phyloP scores from a whole-genome alignment of 2,797 vertebrate species.

The Sus cebifrons region DNA sequence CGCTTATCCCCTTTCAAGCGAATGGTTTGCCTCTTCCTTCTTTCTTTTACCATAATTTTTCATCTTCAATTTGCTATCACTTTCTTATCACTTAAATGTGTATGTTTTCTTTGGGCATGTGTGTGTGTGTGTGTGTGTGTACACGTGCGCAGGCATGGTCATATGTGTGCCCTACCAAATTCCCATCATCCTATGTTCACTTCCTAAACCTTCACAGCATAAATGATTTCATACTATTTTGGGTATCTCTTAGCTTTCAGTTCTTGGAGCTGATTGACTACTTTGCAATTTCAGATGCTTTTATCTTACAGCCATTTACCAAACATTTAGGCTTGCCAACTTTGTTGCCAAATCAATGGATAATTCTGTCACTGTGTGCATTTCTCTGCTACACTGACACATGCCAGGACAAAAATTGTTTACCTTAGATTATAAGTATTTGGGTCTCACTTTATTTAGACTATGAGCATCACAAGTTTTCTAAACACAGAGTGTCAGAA shows the following conservation, averaged over 20 bases:
- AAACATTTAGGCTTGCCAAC: slow-evolving; percentile 53
- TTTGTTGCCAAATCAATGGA: slow-evolving; percentile 59
- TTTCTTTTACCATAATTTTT: slow-evolving; percentile 24
- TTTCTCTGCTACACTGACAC: slow-evolving; percentile 2
- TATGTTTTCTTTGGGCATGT: background rate
- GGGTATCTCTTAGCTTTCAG: slow-evolving; percentile 63
- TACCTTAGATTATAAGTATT: slow-evolving; percentile 76
- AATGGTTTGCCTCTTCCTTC: slow-evolving; percentile 19
- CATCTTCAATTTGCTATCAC: background rate
- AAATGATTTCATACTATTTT: slow-evolving; percentile 75
- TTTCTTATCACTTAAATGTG: slow-evolving; percentile 39
- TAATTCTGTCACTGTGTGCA: slow-evolving; percentile 66
- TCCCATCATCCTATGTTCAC: background rate
- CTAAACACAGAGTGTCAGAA: slow-evolving; percentile 54
- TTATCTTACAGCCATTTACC: slow-evolving; percentile 71
- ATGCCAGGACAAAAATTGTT: slow-evolving; percentile 76
- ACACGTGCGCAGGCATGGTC: rapidly evolving
- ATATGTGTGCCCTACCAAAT: background rate
- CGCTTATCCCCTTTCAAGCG: background rate
- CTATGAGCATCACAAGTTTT: slow-evolving; percentile 59
- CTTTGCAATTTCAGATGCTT: slow-evolving; percentile 74
- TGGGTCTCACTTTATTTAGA: slow-evolving; percentile 75
- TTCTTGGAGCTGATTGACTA: slow-evolving; percentile 50
- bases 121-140: rapidly evolving
- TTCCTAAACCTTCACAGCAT: background rate